Base-by-base conservation (phyloP, 2,888 invertebrate species). In the Zygothrica quintamaculata region DNA sequence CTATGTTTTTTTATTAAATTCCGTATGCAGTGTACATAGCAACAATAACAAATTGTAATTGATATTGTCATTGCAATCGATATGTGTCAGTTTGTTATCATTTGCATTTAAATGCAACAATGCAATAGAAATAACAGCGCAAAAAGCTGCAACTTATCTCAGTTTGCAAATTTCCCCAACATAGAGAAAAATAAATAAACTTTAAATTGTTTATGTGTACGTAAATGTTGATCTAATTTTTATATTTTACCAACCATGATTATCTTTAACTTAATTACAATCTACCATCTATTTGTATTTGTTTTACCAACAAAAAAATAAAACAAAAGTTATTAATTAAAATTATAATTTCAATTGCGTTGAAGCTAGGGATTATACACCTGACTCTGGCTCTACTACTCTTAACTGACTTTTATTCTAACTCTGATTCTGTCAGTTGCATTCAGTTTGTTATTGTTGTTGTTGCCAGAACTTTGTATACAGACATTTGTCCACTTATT, bases 291-390 rank as follows among this genome's bases (percentile, higher is more conserved):
- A 31, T 51, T 69, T n/a, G n/a, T n/a, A 56, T 64, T 71, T 48
- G 53, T 60, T 37, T 34, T 9, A 18, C 16, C 48, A 44, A 25
- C 47, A 36, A 33, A 43, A n/a, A 0, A 29, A 37, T 18, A 53
- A 40, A 56, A 58, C n/a, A 34, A 58, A 66, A 70, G 53, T 73
- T 84, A 77, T 70, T 84, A 84, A 80, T 84, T 80, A 81, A 81
- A 78, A 75, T n/a, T n/a, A 40, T 47, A 67, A 65, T 75, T 76
- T 82, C 64, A 57, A 62, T 69, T 59, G 58, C 59, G 69, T 60
- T 22, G 18, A 22, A 58, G 65, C 31, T 65, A 4, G 58, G 56
- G 64, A 3, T 22, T 22, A 36, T 50, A 46, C 56, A 73, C 65
- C 74, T 77, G 77, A 61, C 74, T 77, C 56, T 66, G 44, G 47